Base-by-base conservation (phyloP, 2,113 vertebrate species). In the Rhynchomys soricoides region DNA sequence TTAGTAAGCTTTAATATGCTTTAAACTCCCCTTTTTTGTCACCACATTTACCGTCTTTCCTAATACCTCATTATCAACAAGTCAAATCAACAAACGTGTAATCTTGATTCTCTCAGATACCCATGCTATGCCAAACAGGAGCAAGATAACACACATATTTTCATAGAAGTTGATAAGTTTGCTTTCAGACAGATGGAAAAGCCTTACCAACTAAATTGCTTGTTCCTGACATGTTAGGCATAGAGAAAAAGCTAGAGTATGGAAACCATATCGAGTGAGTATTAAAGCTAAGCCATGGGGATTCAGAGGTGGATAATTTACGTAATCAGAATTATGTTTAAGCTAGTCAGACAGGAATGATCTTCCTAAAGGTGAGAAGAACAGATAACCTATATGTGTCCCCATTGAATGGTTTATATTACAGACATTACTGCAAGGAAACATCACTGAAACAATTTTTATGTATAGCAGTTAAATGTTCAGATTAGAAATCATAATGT, bases 41-140 rank as follows among this genome's bases (percentile, higher is more conserved):
- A 94, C 62, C 81, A 17, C 45, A 22, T 11, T 97, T 98, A 83
- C 24, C 81, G 21, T 22, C 87, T 57, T 81, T 82, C 52, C 12
- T 17, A 95, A 93, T 62, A 97, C 8, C 45, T 98, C 8, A 45
- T 92, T 98, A 98, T 97, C 81, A 34, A 91, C 34, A 97, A 97
- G 0, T 94, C 1, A 45, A 94, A 97, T 89, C 11, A 8, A 83
- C 43, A 97, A 78, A 96, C 95, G 22, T 31, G 9, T 97, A 91
- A 96, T 96, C 92, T 97, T 96, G 79, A 96, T 97, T 71, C 50
- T 34, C 2, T 15, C 48, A 66, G 85, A 94, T 87, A 95, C 1
- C 78, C 1, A 70, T 7, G 89, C 34, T 93, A 26, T 52, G 96
- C 74, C 93, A 95, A 97, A 94, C 13, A 97, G 89, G 34, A 96